Conservation (phyloP, 2,888 invertebrate species). For the Pyrochroa serraticornis region DNA sequence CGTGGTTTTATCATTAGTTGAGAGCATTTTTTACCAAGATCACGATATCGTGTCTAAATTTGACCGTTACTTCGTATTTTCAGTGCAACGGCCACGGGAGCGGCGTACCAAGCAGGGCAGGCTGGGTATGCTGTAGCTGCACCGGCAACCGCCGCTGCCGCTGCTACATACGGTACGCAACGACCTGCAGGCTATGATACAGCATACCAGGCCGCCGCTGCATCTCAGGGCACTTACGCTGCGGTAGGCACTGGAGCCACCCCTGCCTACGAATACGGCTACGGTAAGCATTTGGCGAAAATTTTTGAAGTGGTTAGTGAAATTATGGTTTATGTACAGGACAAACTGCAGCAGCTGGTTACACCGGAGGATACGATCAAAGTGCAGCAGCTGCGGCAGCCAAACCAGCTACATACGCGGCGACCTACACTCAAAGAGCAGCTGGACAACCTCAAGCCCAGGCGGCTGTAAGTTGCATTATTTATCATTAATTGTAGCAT, state of each 20-base stretch:
- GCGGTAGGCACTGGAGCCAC: constrained; percentile 61
- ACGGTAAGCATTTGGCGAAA: constrained; percentile 59
- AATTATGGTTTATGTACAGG: constrained; percentile 56
- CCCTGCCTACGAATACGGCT: constrained; percentile 73
- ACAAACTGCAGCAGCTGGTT: constrained; percentile 69
- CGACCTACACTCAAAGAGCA: constrained; percentile 70
- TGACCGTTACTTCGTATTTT: constrained; percentile 37
- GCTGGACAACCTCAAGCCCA: constrained; percentile 54
- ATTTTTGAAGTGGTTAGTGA: not conserved
- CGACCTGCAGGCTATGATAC: constrained; percentile 83
- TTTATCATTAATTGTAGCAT: not conserved
- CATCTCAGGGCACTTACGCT: constrained; percentile 74
- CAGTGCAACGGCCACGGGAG: constrained; percentile 73
- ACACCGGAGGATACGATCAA: constrained; percentile 67
- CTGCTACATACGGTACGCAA: constrained; percentile 83
- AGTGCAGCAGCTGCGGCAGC: constrained; percentile 64
- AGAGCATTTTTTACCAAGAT: not conserved
- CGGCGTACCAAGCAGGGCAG: constrained; percentile 83
- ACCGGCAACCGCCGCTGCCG: constrained; percentile 81
- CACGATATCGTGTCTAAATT: not conserved
- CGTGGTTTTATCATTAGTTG: not conserved
- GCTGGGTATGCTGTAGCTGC: constrained; percentile 85
- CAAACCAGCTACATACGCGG: constrained; percentile 74
- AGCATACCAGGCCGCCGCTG: constrained; percentile 82
- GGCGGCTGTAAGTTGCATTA: constrained; percentile 52